Conservation (phyloP, 2,888 invertebrate species). For the Xanthorhoe designata region DNA sequence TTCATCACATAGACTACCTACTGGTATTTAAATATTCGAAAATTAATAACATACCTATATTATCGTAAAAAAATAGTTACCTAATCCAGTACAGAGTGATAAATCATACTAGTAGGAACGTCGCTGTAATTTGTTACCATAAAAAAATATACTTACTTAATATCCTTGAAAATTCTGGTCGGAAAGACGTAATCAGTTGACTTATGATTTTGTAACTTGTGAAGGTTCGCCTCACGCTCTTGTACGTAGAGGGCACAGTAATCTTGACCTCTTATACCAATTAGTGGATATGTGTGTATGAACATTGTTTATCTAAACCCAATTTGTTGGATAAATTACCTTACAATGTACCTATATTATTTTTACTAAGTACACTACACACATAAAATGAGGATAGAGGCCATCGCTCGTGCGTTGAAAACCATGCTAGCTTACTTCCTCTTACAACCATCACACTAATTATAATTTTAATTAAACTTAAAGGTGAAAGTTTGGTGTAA, state of each 20-base stretch:
- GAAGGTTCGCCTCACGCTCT: neutral
- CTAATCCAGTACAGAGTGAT: neutral
- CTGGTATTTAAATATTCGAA: neutral
- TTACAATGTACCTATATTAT: neutral
- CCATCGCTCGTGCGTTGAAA: no score
- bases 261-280: conserved; percentile 20
- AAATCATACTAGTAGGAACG: neutral
- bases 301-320: neutral
- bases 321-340: neutral
- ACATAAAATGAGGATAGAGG: no score
- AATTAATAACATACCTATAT: neutral
- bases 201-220: conserved; percentile 17
- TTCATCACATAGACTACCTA: no score
- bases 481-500: no score
- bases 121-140: neutral
- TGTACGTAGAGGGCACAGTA: conserved; percentile 6
- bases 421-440: neutral
- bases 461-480: no score
- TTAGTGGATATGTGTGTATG: neutral
- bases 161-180: conserved; percentile 19
- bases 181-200: conserved; percentile 6
- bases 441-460: no score
- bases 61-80: neutral
- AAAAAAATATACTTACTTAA: neutral
- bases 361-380: no score